phyloP scores from a whole-genome alignment of 2,797 vertebrate genomes.

The Nasua narica region DNA sequence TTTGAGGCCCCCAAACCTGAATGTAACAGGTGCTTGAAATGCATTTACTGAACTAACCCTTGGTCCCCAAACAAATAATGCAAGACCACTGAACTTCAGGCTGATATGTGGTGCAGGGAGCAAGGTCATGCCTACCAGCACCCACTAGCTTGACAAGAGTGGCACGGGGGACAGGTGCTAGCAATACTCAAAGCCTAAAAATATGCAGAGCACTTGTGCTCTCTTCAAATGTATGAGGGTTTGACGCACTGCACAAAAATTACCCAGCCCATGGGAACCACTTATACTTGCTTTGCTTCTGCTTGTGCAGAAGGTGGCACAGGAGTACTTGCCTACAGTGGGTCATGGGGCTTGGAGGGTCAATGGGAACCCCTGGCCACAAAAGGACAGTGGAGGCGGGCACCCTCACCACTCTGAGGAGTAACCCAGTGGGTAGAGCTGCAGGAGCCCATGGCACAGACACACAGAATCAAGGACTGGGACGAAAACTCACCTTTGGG shows the following conservation, averaged over 20 bases:
- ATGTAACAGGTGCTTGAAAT: background rate
- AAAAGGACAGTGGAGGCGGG: background rate
- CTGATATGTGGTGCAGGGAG: background rate
- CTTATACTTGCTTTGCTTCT: background rate
- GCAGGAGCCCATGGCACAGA: background rate
- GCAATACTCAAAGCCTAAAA: background rate
- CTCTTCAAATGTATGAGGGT: background rate
- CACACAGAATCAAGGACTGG: background rate
- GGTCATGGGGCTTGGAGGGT: background rate
- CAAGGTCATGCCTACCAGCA: background rate
- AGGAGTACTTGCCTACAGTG: background rate
- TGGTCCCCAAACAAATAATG: background rate
- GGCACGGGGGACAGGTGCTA: background rate
- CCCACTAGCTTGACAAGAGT: too few relatives aligned
- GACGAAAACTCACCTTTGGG: background rate
- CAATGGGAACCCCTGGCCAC: background rate
- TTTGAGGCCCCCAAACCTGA: background rate
- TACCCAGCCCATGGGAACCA: background rate
- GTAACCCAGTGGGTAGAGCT: background rate
- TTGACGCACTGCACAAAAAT: background rate
- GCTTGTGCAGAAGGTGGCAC: background rate
- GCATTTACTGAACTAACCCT: background rate
- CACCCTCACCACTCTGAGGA: fast-evolving
- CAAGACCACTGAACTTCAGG: background rate
- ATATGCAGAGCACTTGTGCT: background rate